Evolutionary conservation across 2,113 vertebrate species (phyloP).

Genomic region (Leptodactylus fuscus): DNA sequence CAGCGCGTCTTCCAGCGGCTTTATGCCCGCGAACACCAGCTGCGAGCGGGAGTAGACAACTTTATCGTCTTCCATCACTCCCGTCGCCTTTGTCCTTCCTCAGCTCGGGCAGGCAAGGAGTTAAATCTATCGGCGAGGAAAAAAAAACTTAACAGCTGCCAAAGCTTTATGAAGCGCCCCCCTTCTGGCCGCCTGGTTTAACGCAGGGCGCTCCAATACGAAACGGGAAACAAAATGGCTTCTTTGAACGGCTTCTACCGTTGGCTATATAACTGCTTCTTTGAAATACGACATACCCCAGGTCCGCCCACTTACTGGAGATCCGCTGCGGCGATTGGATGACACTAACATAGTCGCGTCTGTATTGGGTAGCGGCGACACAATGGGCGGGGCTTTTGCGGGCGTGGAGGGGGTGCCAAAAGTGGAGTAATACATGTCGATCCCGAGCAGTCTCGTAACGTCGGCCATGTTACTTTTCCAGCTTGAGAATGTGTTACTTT

Average conservation of each 20-base stretch:
- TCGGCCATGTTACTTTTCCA: slow-evolving; percentile 34
- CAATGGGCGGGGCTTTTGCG: neutral
- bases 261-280: slow-evolving; percentile 64
- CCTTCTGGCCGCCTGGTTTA: slow-evolving; percentile 71
- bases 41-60: slow-evolving; percentile 80
- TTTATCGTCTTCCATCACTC: slow-evolving; percentile 71
- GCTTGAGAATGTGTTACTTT: neutral
- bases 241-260: slow-evolving; percentile 58
- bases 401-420: slow-evolving; percentile 2
- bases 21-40: slow-evolving; percentile 74
- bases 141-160: slow-evolving; percentile 40
- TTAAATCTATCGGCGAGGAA: neutral
- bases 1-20: slow-evolving; percentile 78
- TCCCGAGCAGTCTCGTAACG: neutral
- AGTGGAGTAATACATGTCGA: slow-evolving; percentile 41
- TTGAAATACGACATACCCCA: slow-evolving; percentile 63
- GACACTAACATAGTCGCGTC: too few species aligned
- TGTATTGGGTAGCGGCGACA: neutral
- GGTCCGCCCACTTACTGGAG: slow-evolving; percentile 43
- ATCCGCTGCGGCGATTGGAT: slow-evolving; percentile 23
- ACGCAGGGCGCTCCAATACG: slow-evolving; percentile 32
- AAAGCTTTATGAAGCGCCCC: slow-evolving; percentile 61
- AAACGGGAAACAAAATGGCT: slow-evolving; percentile 50
- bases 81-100: slow-evolving; percentile 53
- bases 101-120: slow-evolving; percentile 35